Evolutionary conservation across 2,113 vertebrate genomes (phyloP).

Genomic region (Morone chrysops): DNA sequence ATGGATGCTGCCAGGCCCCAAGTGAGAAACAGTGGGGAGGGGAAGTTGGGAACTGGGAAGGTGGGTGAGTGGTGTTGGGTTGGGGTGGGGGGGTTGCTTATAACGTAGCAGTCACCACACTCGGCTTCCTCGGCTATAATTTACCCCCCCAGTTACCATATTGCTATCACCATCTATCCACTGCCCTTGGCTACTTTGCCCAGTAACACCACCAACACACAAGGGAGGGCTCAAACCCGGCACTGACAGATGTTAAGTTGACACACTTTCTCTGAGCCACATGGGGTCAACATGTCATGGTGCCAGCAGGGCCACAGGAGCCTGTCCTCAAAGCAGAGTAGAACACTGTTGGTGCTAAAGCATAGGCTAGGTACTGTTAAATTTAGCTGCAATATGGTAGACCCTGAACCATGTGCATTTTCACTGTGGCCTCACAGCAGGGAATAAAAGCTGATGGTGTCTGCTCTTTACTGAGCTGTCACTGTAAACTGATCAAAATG

Average conservation of each 20-base stretch:
- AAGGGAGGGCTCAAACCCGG: slow-evolving; percentile 58
- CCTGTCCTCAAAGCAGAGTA: slow-evolving; percentile 51
- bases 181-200: slow-evolving; percentile 70
- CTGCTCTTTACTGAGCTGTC: slow-evolving; percentile 6
- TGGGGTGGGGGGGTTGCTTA: slow-evolving; percentile 28
- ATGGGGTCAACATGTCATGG: slow-evolving; percentile 75
- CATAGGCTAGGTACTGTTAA: slow-evolving; percentile 17
- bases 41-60: slow-evolving; percentile 56
- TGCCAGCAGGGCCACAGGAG: slow-evolving; percentile 59
- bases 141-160: slow-evolving; percentile 61
- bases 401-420: slow-evolving; percentile 37
- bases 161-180: slow-evolving; percentile 67
- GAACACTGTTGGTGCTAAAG: slow-evolving; percentile 20
- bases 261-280: slow-evolving; percentile 77
- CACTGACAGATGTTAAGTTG: slow-evolving; percentile 79
- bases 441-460: not conserved
- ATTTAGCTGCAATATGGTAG: slow-evolving; percentile 35
- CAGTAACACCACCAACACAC: slow-evolving; percentile 70
- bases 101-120: slow-evolving; percentile 54
- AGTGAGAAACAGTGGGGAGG: slow-evolving; percentile 73
- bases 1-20: slow-evolving; percentile 80
- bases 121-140: slow-evolving; percentile 61
- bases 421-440: not conserved
- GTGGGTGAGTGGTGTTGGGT: too few species aligned
- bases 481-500: slow-evolving; percentile 2